Conservation (phyloP, 2,888 invertebrate species). For the Apamea monoglypha region DNA sequence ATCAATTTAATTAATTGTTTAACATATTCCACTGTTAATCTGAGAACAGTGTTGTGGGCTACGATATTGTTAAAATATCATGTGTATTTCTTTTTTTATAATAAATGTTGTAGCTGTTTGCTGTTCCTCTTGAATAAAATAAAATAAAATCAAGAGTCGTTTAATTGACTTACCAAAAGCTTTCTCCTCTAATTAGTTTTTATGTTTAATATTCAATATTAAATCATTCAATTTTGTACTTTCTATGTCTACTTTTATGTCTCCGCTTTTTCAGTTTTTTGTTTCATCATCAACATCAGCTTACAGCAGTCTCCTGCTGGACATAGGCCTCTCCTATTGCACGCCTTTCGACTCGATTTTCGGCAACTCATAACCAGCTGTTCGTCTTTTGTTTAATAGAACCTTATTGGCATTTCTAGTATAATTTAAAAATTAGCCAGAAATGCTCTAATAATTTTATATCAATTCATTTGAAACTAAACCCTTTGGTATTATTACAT, state of each 20-base stretch:
- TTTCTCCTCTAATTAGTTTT: slow-evolving; percentile 9
- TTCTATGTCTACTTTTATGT: not conserved
- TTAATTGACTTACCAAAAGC: not conserved
- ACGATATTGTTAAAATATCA: too few relatives aligned
- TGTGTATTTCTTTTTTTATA: too few relatives aligned
- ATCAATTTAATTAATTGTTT: too few relatives aligned
- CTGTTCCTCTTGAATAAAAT: too few relatives aligned
- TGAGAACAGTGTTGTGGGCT: too few relatives aligned
- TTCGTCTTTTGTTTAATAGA: not conserved
- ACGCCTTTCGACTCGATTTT: too few relatives aligned
- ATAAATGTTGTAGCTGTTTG: too few relatives aligned
- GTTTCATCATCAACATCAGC: not conserved
- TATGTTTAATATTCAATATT: not conserved
- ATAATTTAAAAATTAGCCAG: too few relatives aligned
- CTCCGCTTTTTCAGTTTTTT: not conserved
- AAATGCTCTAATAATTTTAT: not conserved
- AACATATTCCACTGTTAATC: too few relatives aligned
- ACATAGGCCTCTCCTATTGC: too few relatives aligned
- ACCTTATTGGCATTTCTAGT: not conserved
- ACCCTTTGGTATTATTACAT: not conserved
- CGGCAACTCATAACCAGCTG: too few relatives aligned
- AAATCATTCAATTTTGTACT: not conserved
- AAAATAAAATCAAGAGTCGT: not conserved
- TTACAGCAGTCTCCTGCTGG: too few relatives aligned
- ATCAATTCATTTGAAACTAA: not conserved